Conservation (phyloP, 2,797 vertebrate species). For the Protonibea diacanthus region DNA sequence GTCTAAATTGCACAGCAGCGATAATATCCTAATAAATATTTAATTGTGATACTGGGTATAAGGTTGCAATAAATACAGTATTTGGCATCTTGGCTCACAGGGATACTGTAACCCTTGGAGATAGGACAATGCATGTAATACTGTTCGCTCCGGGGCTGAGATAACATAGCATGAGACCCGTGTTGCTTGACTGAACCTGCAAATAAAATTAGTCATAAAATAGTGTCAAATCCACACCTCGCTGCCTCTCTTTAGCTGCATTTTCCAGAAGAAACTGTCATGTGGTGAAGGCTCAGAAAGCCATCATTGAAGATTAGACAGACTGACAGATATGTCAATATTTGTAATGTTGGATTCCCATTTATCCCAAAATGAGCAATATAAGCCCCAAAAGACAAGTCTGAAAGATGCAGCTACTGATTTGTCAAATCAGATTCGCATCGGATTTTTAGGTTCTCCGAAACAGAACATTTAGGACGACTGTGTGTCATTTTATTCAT, state of each 20-base stretch:
- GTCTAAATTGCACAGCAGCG: neutral
- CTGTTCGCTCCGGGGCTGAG: neutral
- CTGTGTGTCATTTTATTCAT: slow-evolving; percentile 2
- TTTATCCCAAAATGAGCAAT: slow-evolving; percentile 48
- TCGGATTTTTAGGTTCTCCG: slow-evolving; percentile 9
- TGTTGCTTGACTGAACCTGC: slow-evolving; percentile 22
- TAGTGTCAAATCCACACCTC: slow-evolving; percentile 7
- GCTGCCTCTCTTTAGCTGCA: slow-evolving; percentile 15
- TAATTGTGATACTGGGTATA: neutral
- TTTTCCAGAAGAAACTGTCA: slow-evolving; percentile 32
- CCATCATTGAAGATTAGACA: slow-evolving; percentile 67
- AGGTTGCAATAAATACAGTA: neutral
- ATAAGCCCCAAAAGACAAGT: slow-evolving; percentile 33
- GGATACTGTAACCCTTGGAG: neutral
- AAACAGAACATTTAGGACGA: neutral
- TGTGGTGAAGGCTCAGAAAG: slow-evolving; percentile 45
- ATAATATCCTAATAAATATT: neutral
- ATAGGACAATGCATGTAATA: slow-evolving; percentile 9
- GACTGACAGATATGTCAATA: slow-evolving; percentile 72
- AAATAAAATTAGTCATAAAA: slow-evolving; percentile 33
- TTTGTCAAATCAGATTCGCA: slow-evolving; percentile 29
- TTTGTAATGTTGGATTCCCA: slow-evolving; percentile 49
- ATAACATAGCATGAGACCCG: neutral
- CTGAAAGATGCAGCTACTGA: slow-evolving; percentile 34
- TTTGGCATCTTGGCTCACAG: neutral